phyloP scores from a whole-genome alignment of 2,888 invertebrate genomes.

The Chaitophorus viminalis region DNA sequence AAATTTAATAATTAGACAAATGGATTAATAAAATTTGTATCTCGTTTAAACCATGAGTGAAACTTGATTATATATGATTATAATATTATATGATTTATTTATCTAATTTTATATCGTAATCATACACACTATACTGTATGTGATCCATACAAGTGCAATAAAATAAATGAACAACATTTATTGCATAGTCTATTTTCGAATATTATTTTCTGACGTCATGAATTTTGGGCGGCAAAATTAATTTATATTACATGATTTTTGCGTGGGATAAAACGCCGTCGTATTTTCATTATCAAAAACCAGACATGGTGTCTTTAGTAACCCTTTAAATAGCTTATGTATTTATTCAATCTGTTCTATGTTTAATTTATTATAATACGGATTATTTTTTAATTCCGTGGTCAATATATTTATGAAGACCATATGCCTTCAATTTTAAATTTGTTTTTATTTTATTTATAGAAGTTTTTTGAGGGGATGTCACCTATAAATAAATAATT shows the following conservation, averaged over 20 bases:
- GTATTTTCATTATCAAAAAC: slow-evolving; percentile 39
- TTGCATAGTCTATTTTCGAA: slow-evolving; percentile 26
- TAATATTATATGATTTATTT: too few species aligned
- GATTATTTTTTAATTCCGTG: slow-evolving; percentile 3
- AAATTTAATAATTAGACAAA: too few species aligned
- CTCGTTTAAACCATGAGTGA: not conserved
- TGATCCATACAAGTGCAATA: slow-evolving; percentile 27
- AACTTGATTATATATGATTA: not conserved
- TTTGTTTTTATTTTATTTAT: not conserved
- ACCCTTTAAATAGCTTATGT: not conserved
- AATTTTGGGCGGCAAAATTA: slow-evolving; percentile 9
- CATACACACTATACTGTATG: not conserved
- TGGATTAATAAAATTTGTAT: too few species aligned
- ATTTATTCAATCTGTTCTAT: slow-evolving; percentile 19
- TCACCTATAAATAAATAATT: not conserved
- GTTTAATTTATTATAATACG: not conserved
- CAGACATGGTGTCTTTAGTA: slow-evolving; percentile 15
- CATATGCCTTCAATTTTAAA: not conserved
- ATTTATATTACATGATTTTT: slow-evolving; percentile 21
- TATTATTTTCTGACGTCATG: slow-evolving; percentile 31
- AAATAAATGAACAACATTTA: slow-evolving; percentile 22
- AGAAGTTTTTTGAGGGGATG: not conserved
- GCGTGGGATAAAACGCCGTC: slow-evolving; percentile 17
- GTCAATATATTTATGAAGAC: not conserved
- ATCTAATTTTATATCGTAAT: not conserved